Conservation (phyloP, 2,113 vertebrate species). For the Synchiropus splendidus region DNA sequence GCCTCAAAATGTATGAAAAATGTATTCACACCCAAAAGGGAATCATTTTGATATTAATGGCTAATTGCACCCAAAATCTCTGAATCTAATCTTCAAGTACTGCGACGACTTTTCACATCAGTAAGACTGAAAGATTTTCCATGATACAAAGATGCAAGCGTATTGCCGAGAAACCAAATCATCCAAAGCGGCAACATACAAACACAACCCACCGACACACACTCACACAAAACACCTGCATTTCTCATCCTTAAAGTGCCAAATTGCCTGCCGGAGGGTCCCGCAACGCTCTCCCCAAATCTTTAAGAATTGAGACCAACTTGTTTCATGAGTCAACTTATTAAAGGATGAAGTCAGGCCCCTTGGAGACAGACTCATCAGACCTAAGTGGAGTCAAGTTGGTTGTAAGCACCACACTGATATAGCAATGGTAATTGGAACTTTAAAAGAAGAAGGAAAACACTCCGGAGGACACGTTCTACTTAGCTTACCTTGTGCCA, state of each 20-base stretch:
- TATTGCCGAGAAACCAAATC: no score
- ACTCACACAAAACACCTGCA: slow-evolving; percentile 1
- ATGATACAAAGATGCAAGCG: no score
- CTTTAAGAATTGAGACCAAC: slow-evolving; percentile 28
- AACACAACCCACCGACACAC: background rate
- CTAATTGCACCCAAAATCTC: no score
- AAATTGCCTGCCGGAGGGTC: background rate
- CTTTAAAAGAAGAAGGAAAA: slow-evolving; percentile 52
- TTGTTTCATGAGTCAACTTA: slow-evolving; percentile 29
- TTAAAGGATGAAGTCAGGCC: slow-evolving; percentile 36
- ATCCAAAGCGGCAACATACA: no score
- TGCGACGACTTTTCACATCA: no score
- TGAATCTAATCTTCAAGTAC: no score
- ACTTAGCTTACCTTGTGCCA: slow-evolving; percentile 61
- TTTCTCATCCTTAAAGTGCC: background rate
- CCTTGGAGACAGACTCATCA: slow-evolving; percentile 41
- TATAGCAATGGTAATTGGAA: slow-evolving; percentile 59
- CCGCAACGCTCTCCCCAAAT: slow-evolving; percentile 12
- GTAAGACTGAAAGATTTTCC: no score
- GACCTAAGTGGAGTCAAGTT: slow-evolving; percentile 48
- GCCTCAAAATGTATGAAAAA: no score
- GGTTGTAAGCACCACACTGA: slow-evolving; percentile 53
- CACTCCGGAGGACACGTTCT: slow-evolving; percentile 45
- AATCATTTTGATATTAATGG: no score
- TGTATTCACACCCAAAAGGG: no score